Conservation (phyloP, 1,140 invertebrate species). For the Eriosoma lanigerum region DNA sequence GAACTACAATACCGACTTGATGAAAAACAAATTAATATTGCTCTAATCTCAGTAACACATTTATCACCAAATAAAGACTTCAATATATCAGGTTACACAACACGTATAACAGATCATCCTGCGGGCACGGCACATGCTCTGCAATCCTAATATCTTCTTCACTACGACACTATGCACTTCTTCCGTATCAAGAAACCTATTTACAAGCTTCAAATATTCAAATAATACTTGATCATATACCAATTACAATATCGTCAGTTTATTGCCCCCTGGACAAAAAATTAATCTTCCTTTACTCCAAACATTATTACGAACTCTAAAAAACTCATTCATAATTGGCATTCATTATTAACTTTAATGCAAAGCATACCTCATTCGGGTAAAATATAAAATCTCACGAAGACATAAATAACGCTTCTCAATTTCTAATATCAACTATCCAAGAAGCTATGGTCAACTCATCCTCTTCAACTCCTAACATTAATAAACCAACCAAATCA, state of each 20-base stretch:
- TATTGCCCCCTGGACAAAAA: no score
- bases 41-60: slow-evolving; percentile 54
- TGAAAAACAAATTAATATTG: slow-evolving; percentile 53
- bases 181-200: no score
- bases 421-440: background rate
- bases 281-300: no score
- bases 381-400: background rate
- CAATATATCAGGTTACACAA: slow-evolving; percentile 50
- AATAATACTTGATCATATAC: no score
- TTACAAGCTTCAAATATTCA: no score
- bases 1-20: slow-evolving; percentile 42
- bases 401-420: background rate
- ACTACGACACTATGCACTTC: background rate
- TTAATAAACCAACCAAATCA: background rate
- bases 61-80: slow-evolving; percentile 51
- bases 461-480: background rate
- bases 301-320: no score
- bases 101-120: slow-evolving; percentile 3
- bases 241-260: no score
- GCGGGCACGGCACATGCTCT: background rate
- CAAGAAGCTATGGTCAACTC: background rate
- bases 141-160: background rate
- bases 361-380: no score
- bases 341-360: no score
- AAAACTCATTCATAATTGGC: no score